Base-by-base conservation (phyloP, 2,888 invertebrate species). In the Scaptomyza polygonia region DNA sequence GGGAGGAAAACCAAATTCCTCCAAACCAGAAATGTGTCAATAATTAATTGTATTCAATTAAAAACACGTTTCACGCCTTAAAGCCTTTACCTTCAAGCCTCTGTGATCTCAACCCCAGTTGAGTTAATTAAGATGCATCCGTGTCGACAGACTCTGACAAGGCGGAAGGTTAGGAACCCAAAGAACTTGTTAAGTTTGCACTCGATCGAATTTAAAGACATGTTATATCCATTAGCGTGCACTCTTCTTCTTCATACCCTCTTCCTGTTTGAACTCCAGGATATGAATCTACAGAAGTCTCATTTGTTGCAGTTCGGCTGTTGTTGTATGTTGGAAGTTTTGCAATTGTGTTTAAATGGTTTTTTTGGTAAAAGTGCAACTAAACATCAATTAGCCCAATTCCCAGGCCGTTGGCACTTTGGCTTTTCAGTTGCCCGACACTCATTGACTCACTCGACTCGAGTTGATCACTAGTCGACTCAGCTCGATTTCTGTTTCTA, bases 41-140 rank as follows among this genome's bases (percentile, higher is more conserved):
- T 90, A 90, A 90, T 90, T 90, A 90, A 90, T 90, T 90, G 88
- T 78, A 90, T 90, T 88, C 86, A 90, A 90, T 89, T 90, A 88
- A 88, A 25, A 83, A 74, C 80, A 77, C 72, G 72, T 72, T 68
- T 18, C 53, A 48, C 45, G 32, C 56, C 49, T 25, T 25, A 5
- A 25, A 63, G 58, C 53, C 57, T 14, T 21, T 44, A 30, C 53
- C 48, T 45, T 34, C 45, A 47, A 63, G 58, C 53, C 54, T 14
- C 44, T 21, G n/a, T 36, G 34, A 49, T 36, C 49, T 49, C 25
- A 49, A 49, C 36, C 21, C 36, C 21, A 49, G 49, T 69, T 67
- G 57, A 70, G 69, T 76, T 88, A 88, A 89, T 89, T 87, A 89
- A 89, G 89, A 89, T 88, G 89, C 82, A 88, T 82, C 78, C 79